These are phyloP conservation scores for Lepisosteus osseus DNA, from an alignment of 2,113 vertebrate genomes.

Conservation along the genomic window DNA sequence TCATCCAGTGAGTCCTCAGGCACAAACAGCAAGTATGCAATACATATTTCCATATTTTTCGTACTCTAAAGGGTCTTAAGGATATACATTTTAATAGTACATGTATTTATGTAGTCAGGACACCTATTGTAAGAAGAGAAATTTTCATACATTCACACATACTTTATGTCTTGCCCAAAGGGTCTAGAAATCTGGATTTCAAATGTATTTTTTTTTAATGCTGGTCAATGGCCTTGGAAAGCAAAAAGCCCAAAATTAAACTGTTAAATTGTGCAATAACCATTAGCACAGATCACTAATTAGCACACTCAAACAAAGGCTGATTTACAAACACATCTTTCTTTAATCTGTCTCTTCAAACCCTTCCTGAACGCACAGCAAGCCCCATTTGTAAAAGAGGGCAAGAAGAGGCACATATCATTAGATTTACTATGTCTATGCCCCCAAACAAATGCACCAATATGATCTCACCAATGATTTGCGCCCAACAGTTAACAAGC, in stretches of 20 bases:
- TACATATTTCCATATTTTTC: neutral
- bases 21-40: neutral
- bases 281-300: slow-evolving; percentile 35
- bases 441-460: slow-evolving; percentile 41
- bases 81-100: too few relatives aligned
- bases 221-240: slow-evolving; percentile 24
- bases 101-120: too few relatives aligned
- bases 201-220: neutral
- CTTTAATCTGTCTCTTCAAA: slow-evolving; percentile 1
- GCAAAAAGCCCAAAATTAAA: slow-evolving; percentile 27
- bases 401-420: slow-evolving; percentile 35
- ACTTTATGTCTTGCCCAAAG: too few relatives aligned
- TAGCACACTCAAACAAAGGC: slow-evolving; percentile 36
- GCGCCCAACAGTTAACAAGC: slow-evolving; percentile 38
- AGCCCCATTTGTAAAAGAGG: slow-evolving; percentile 19
- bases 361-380: slow-evolving; percentile 21
- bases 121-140: too few relatives aligned
- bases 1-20: neutral
- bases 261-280: slow-evolving; percentile 31
- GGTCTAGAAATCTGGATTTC: neutral
- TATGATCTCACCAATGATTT: slow-evolving; percentile 33
- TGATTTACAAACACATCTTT: slow-evolving; percentile 13
- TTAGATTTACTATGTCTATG: slow-evolving; percentile 18
- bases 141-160: too few relatives aligned
- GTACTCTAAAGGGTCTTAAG: too few relatives aligned